Base-by-base conservation (phyloP, 1,140 invertebrate genomes). In the Meteorus sp. region DNA sequence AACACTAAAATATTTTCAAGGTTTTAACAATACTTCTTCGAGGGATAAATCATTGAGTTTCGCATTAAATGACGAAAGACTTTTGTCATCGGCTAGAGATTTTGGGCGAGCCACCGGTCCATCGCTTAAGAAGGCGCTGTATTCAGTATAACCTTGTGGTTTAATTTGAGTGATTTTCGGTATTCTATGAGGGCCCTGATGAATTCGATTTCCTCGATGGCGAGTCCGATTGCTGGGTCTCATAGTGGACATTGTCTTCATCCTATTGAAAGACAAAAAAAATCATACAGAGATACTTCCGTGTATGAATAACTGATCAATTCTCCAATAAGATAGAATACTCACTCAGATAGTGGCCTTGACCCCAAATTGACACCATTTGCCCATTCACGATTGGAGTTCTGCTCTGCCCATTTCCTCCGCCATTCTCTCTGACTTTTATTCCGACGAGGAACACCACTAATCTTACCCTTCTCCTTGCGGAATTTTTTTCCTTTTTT, bases 281-380 rank as follows among this genome's bases (percentile, higher is more conserved):
- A 19, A 19, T 2, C 17, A 7, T 19, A 19, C 19, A 44, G 6
- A n/a, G n/a, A n/a, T n/a, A n/a, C n/a, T n/a, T n/a, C n/a, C n/a
- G n/a, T n/a, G n/a, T n/a, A n/a, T n/a, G n/a, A n/a, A n/a, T n/a
- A n/a, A n/a, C n/a, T n/a, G n/a, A n/a, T n/a, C n/a, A n/a, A n/a
- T n/a, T n/a, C n/a, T n/a, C n/a, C n/a, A 48, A 48, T 27, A 11
- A 47, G 27, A 22, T 25, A 2, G 27, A 33, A 11, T 43, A 58
- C 63, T 65, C 67, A 77, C 75, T 62, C 67, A 17, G 61, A 52
- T 11, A 73, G 73, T 54, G 76, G 72, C 29, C 74, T 70, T 11
- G 74, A 75, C 25, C 76, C 77, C 13, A 66, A 25, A 54, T 77
- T 77, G 19, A 79, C 69, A 19, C 76, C 78, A 29, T 79, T 68